Base-by-base conservation (phyloP, 2,888 invertebrate species). In the Busseola fusca region DNA sequence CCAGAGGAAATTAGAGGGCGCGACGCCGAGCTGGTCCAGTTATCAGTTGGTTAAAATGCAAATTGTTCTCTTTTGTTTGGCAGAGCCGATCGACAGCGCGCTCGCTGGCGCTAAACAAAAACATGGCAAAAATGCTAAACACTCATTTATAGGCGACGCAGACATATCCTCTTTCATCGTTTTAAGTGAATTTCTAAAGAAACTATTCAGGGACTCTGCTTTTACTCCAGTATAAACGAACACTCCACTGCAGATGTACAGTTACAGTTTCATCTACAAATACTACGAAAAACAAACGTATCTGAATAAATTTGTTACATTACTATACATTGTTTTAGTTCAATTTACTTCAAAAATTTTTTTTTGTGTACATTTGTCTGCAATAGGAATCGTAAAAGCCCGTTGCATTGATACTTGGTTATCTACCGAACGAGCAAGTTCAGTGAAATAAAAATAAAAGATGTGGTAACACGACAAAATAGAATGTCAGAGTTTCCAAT, bases 31-130 rank as follows among this genome's bases (percentile, higher is more conserved):
- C 89, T 88, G 87, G 90, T 87, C 89, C 89, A 91, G 93, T 94
- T 93, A 94, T 93, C 93, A 92, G 93, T 92, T 92, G 91, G 92
- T 93, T 94, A 93, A 93, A 94, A 94, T 95, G 95, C 92, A 94
- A 95, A 95, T 94, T 92, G 89, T 91, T 89, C 88, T 90, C 92
- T 92, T 94, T 94, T 94, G 94, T 94, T 93, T 92, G 89, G 87
- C 86, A 84, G 83, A 80, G 84, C 83, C 89, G 90, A 92, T 92
- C 90, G 91, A 89, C 91, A 88, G 83, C 82, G 84, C 80, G 87
- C 85, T 80, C 86, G 81, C 84, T 82, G 83, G 76, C 83, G 72
- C 79, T 79, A 80, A 74, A 78, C 84, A 84, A 86, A 87, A 88
- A 89, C 85, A 88, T 88, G 86, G 84, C 85, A 90, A 92, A 93